Base-by-base conservation (phyloP, 2,888 invertebrate species). In the Tetrapedia diversipes region DNA sequence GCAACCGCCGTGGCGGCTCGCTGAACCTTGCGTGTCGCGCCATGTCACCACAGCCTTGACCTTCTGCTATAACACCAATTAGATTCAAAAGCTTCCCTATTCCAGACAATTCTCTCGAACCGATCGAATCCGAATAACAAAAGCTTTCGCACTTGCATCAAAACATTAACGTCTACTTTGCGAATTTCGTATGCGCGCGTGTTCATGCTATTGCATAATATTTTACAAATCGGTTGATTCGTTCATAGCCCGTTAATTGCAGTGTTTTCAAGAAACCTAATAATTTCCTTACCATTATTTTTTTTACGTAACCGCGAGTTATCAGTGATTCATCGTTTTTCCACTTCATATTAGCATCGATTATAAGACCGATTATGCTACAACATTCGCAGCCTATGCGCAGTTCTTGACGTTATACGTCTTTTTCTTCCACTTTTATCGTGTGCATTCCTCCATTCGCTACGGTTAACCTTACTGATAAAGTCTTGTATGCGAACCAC, bases 21-120 rank as follows among this genome's bases (percentile, higher is more conserved):
- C 49, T 70, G 70, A 74, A 78, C 60, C 66, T 71, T 64, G 69
- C 67, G 66, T 77, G 68, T 67, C 76, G 37, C 29, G 53, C 32
- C 49, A 45, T 56, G 70, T 61, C 75, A 47, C 41, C 10, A 22
- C 24, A 73, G 39, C 78, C 81, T 75, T 81, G 77, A 81, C 79
- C 79, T 77, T 79, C 72, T 41, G 24, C 22, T 64, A 19, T 41
- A 45, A n/a, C 56, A 56, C 53, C 73, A 73, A 79, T 69, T 72
- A 69, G 59, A 70, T 70, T 63, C 68, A 41, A 43, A 34, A 73
- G 60, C 39, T 53, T 68, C 61, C 45, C 70, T 54, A 34, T 47
- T 41, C 51, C 69, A 37, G 37, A 56, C 27, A n/a, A 49, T 60
- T 54, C 34, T 27, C 16, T 54, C 19, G 34, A 63, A 47, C 24